Evolutionary conservation across 2,888 invertebrate species (phyloP), one percentile per base, ranked within the genome.

Genomic region (Aricia artaxerxes): DNA sequence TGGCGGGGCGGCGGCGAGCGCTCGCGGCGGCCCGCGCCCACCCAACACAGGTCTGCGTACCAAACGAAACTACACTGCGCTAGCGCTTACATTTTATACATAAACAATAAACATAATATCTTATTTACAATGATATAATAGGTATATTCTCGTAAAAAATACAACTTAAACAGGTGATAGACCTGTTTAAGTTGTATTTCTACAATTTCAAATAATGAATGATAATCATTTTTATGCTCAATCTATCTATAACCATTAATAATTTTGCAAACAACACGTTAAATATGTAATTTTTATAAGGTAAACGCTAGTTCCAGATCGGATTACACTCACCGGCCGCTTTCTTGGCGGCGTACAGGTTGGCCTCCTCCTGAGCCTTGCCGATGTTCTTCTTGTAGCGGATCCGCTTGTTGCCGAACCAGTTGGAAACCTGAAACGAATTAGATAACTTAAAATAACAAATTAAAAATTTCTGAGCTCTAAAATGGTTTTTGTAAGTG

Each of bases 311-410:
- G 5, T 60, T 1, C 57, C 38, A 57, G 53, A 73, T 81, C 76
- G 61, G 80, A 80, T 78, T 61, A 31, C 78, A 81, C 80, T 92
- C 95, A 95, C 98, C 98, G 84, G 98, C 98, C 84, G 98, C 98
- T 93, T 99, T 99, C 95, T 99, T 99, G 83, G 99, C 99, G 81
- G 99, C 99, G 94, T 99, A 99, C 88, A 99, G 95, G 94, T 99
- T 99, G 80, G 99, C 99, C 94, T 99, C 99, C 94, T 99, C 99
- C 93, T 99, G 99, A 80, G 99, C 99, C 94, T 99, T 99, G 87
- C 99, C 99, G 85, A 99, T 99, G 95, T 99, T 99, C 95, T 99
- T 99, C 97, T 99, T 99, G 95, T 99, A 99, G 87, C 99, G 97
- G 95, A 99, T 99, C 89, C 99, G 97, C 94, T 99, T 99, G 95